Conservation (phyloP, 2,888 invertebrate species). For the Amblyjoppa proteus region DNA sequence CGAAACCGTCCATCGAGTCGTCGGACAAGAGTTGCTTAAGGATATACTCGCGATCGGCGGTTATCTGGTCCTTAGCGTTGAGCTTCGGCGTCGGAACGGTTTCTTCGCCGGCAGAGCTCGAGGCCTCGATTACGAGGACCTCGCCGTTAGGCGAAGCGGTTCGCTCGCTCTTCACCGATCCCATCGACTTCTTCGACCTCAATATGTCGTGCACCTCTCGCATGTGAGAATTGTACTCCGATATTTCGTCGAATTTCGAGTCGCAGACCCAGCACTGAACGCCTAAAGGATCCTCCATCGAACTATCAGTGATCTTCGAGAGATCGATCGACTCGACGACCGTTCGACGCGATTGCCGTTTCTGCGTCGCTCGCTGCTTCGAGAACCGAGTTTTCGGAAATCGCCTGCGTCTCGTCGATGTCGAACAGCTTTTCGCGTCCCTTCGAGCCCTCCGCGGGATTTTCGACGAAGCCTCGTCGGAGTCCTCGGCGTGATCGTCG, state of each 20-base stretch:
- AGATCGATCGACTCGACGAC: background rate
- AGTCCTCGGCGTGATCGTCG: background rate
- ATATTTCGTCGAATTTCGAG: conserved; percentile 23
- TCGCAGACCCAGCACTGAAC: conserved; percentile 53
- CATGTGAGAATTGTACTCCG: conserved; percentile 51
- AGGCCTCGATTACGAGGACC: background rate
- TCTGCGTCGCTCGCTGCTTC: background rate
- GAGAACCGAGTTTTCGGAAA: background rate
- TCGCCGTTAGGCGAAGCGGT: too few relatives aligned
- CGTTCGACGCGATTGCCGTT: background rate
- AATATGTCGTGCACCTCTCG: conserved; percentile 22
- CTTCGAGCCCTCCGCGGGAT: background rate
- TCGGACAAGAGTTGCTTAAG: conserved; percentile 62
- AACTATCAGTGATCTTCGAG: background rate
- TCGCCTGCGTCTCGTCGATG: background rate
- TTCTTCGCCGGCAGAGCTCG: background rate
- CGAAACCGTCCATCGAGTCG: conserved; percentile 29
- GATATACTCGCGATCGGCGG: conserved; percentile 50
- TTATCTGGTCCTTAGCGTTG: conserved; percentile 6
- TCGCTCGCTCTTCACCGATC: background rate
- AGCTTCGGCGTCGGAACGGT: background rate
- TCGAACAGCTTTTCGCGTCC: background rate
- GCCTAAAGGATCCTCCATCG: background rate
- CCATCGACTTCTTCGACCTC: background rate
- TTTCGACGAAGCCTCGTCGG: background rate